phyloP scores from a whole-genome alignment of 2,797 vertebrate species.

The Karalla daura region DNA sequence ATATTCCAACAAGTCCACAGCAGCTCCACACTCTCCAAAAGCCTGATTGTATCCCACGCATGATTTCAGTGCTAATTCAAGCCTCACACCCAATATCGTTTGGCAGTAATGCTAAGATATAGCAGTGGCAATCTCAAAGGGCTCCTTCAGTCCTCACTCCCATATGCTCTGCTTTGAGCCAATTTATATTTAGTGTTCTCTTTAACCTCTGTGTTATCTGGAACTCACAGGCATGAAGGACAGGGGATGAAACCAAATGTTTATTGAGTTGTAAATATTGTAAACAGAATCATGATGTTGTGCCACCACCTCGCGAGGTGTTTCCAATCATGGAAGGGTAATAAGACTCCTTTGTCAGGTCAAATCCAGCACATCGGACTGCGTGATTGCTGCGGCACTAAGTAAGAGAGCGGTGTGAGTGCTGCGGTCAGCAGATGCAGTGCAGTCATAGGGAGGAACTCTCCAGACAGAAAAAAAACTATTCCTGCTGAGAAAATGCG shows the following conservation, averaged over 20 bases:
- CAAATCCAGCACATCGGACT: slow-evolving; percentile 53
- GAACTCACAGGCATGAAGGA: slow-evolving; percentile 78
- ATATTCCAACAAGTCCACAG: slow-evolving; percentile 29
- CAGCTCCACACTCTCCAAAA: slow-evolving; percentile 39
- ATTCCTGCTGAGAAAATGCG: slow-evolving; percentile 44
- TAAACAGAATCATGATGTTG: slow-evolving; percentile 77
- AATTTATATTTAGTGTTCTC: slow-evolving; percentile 78
- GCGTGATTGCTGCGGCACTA: slow-evolving; percentile 54
- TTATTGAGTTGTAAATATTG: slow-evolving; percentile 86
- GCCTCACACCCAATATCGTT: slow-evolving; percentile 66
- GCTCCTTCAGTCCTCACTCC: slow-evolving; percentile 61
- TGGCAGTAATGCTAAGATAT: slow-evolving; percentile 57
- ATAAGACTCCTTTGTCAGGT: slow-evolving; percentile 80
- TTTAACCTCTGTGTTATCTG: slow-evolving; percentile 80
- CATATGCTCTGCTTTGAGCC: slow-evolving; percentile 76
- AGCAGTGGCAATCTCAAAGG: slow-evolving; percentile 61
- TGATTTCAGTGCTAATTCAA: slow-evolving; percentile 72
- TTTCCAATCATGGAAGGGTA: slow-evolving; percentile 83
- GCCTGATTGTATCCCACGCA: slow-evolving; percentile 61
- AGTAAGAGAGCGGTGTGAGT: slow-evolving; percentile 37
- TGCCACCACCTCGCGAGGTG: slow-evolving; percentile 54
- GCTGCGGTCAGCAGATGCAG: slow-evolving; percentile 31
- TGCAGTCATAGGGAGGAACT: slow-evolving; percentile 13
- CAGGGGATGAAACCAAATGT: slow-evolving; percentile 75
- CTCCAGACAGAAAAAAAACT: slow-evolving; percentile 10